Percentiles rank a stretch among this genome's conserved stretches.
phyloP scores from a whole-genome alignment of 2,113 vertebrate genomes.

The Acrocephalus arundinaceus region DNA sequence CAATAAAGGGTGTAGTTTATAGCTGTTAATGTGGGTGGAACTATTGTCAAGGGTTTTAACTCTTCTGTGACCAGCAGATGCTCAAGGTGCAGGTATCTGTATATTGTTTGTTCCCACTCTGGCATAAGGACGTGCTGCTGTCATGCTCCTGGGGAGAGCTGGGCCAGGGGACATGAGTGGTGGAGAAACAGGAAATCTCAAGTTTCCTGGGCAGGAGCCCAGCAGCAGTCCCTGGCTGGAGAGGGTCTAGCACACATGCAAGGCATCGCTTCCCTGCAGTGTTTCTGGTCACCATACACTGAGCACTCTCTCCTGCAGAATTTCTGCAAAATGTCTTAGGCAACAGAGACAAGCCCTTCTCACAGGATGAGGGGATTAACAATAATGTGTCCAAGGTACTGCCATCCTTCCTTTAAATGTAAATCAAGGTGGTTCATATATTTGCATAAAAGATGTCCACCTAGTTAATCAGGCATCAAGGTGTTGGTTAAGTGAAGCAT shows the following conservation, averaged over 20 bases:
- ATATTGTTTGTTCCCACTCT: background rate
- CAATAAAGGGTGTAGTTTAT: background rate
- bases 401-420: background rate
- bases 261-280: accelerated
- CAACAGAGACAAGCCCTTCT: background rate
- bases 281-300: background rate
- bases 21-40: background rate
- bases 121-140: background rate
- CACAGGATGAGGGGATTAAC: background rate
- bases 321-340: background rate
- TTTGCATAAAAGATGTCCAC: background rate
- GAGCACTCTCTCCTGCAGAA: background rate
- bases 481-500: background rate
- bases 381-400: background rate
- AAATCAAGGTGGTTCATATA: background rate
- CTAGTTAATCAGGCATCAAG: background rate
- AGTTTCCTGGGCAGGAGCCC: background rate
- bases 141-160: background rate
- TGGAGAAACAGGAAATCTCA: background rate
- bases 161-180: accelerated
- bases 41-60: background rate
- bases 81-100: background rate
- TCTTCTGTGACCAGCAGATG: background rate
- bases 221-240: background rate
- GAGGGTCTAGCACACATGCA: background rate